Evolutionary conservation across 2,888 invertebrate genomes (phyloP).

Genomic region (Stegana nigrithorax): DNA sequence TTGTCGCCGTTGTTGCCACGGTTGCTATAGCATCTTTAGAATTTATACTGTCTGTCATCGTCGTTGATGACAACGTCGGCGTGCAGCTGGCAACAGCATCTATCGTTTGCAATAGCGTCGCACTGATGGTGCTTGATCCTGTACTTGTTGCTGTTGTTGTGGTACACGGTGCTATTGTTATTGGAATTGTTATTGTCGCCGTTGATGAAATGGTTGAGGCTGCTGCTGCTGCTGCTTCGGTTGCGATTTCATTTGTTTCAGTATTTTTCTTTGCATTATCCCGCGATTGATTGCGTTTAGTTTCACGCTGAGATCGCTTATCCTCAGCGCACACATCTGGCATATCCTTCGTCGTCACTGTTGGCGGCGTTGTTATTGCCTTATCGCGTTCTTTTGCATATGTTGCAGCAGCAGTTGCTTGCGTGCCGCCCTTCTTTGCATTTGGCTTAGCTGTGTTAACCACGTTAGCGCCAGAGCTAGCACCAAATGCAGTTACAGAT

Average conservation of each 20-base stretch:
- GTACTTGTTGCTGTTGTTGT: conserved; percentile 18
- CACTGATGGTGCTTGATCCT: not conserved
- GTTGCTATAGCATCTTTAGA: not conserved
- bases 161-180: not conserved
- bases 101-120: not conserved
- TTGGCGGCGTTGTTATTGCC: conserved; percentile 1
- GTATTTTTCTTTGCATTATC: conserved; percentile 5
- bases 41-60: not conserved
- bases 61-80: not conserved
- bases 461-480: too few relatives aligned
- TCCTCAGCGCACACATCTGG: conserved; percentile 33
- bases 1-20: not conserved
- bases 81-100: not conserved
- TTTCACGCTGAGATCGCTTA: conserved; percentile 32
- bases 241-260: not conserved
- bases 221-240: not conserved
- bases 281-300: conserved; percentile 25
- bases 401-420: too few relatives aligned
- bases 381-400: conserved; percentile 26
- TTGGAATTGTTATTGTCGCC: conserved; percentile 14
- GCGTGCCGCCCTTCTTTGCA: conserved; percentile 15
- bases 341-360: conserved; percentile 20
- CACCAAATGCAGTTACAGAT: too few relatives aligned
- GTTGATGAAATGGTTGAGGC: not conserved
- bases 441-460: conserved; percentile 15